Evolutionary conservation across 2,113 vertebrate species (phyloP).

Genomic region (Apteryx owenii): DNA sequence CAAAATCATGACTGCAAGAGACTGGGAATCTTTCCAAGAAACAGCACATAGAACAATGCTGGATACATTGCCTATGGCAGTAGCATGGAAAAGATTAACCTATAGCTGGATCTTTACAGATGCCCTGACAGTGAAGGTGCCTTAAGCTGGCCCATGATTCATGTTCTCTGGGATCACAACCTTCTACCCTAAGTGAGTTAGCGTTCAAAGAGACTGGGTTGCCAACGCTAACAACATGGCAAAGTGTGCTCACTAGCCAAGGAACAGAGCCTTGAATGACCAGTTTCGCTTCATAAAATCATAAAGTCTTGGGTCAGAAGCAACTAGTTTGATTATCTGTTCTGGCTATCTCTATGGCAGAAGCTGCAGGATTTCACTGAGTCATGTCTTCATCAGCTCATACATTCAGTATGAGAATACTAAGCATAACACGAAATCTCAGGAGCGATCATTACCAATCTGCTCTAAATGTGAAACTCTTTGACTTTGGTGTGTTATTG

Average conservation of each 20-base stretch:
- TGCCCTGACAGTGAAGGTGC: neutral
- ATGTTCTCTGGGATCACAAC: neutral
- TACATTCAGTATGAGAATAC: neutral
- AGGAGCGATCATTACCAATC: neutral
- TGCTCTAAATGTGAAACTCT: neutral
- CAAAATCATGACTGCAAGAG: neutral
- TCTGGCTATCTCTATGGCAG: no score
- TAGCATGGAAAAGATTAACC: neutral
- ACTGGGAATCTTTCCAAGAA: neutral
- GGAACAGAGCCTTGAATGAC: neutral
- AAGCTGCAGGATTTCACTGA: neutral
- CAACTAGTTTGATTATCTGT: neutral
- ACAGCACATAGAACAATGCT: neutral
- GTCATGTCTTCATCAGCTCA: neutral
- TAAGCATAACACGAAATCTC: neutral
- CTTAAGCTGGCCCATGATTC: neutral
- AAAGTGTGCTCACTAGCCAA: neutral
- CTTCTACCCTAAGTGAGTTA: neutral
- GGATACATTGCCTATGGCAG: neutral
- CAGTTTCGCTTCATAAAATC: neutral
- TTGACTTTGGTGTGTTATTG: neutral
- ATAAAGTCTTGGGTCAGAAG: neutral
- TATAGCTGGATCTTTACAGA: neutral
- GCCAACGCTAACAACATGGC: rapidly evolving
- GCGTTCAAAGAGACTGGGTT: neutral